Conservation (phyloP, 2,113 vertebrate genomes). For the Monopterus albus region DNA sequence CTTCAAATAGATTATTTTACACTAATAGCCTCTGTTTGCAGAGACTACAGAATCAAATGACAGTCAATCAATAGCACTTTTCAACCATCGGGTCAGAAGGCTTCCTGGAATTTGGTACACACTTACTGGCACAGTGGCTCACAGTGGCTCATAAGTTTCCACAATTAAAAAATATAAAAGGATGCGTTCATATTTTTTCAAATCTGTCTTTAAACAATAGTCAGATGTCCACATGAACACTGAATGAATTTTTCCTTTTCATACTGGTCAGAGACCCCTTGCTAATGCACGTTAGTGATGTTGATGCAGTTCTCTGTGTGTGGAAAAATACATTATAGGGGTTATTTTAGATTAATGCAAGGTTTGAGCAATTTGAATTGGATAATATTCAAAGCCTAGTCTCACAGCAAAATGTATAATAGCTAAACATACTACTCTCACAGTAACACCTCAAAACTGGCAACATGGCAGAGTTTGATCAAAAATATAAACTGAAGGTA, state of each 20-base stretch:
- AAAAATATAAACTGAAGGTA: too few species aligned
- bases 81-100: slow-evolving; percentile 46
- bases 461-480: too few species aligned
- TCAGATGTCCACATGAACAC: not conserved
- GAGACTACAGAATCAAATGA: slow-evolving; percentile 43
- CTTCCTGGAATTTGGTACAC: slow-evolving; percentile 73
- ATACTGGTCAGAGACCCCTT: not conserved
- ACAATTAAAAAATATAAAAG: not conserved
- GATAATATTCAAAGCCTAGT: too few species aligned
- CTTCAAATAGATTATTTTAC: slow-evolving; percentile 53
- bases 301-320: not conserved
- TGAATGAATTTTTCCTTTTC: not conserved
- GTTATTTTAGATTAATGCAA: too few species aligned
- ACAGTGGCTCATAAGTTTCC: slow-evolving; percentile 43
- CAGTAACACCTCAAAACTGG: too few species aligned
- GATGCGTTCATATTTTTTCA: not conserved
- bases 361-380: too few species aligned
- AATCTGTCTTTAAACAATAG: not conserved
- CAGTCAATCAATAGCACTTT: slow-evolving; percentile 34
- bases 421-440: too few species aligned
- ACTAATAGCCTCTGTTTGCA: slow-evolving; percentile 58
- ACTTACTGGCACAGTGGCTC: slow-evolving; percentile 60
- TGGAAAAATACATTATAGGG: not conserved
- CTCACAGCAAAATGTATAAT: too few species aligned
- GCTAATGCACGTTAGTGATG: not conserved